Evolutionary conservation across 2,113 vertebrate genomes (phyloP).

Genomic region (Calyptomena viridis): DNA sequence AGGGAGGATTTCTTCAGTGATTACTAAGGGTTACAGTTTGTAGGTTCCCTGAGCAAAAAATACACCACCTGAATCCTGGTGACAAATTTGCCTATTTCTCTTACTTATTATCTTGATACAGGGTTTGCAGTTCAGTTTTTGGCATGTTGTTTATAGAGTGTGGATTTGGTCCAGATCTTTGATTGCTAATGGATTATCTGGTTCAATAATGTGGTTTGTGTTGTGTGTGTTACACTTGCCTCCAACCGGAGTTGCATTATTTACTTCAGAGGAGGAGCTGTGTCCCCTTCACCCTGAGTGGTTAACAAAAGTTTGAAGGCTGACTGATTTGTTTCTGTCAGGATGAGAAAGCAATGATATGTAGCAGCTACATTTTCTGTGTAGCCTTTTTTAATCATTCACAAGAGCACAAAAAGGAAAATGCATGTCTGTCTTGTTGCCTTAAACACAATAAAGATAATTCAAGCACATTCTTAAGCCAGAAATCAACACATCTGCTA

Average conservation of each 20-base stretch:
- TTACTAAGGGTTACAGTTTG: neutral
- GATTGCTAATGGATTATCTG: neutral
- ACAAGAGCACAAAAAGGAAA: neutral
- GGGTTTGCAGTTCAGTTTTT: neutral
- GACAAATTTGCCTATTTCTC: neutral
- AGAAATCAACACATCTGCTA: neutral
- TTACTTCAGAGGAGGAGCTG: neutral
- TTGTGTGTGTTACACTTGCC: neutral
- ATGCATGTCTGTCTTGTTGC: neutral
- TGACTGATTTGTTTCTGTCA: constrained; percentile 16
- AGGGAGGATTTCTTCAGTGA: neutral
- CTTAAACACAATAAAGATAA: neutral
- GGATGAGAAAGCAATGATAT: neutral
- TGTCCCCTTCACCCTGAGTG: neutral
- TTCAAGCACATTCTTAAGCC: neutral
- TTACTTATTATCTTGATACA: neutral
- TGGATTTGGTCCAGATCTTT: neutral
- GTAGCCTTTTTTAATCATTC: neutral
- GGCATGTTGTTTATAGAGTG: neutral
- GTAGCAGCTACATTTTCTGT: neutral
- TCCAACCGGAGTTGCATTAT: neutral
- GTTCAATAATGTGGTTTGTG: neutral
- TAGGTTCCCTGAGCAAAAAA: neutral
- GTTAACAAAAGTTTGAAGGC: constrained; percentile 16
- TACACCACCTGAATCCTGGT: neutral